These are phyloP conservation scores for Dynastes tityus DNA, from an alignment of 2,888 invertebrate species.

Conservation along the genomic window DNA sequence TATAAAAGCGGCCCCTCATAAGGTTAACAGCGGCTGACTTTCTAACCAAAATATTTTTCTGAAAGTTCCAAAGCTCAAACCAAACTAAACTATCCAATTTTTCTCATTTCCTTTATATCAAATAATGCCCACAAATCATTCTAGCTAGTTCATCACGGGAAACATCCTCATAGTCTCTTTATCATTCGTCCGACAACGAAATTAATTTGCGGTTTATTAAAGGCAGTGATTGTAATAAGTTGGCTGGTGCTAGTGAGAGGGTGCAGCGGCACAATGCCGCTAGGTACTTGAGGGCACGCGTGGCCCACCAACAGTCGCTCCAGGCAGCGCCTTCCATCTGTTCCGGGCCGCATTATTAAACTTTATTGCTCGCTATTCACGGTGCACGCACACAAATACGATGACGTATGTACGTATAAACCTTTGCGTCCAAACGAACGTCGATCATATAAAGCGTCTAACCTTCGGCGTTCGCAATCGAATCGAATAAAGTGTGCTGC, in stretches of 20 bases:
- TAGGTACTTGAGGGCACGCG: constrained; percentile 61
- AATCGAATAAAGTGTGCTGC: neutral
- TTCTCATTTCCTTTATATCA: neutral
- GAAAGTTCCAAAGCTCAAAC: neutral
- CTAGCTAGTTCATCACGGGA: too few relatives aligned
- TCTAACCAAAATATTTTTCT: neutral
- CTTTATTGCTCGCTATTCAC: constrained; percentile 59
- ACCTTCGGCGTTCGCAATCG: neutral
- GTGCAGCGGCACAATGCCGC: constrained; percentile 48
- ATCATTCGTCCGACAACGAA: constrained; percentile 46
- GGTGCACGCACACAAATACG: neutral
- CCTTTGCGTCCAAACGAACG: neutral
- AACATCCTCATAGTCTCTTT: constrained; percentile 6
- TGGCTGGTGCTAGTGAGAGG: constrained; percentile 48
- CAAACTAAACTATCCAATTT: neutral
- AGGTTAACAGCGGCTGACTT: too few relatives aligned
- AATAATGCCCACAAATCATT: neutral
- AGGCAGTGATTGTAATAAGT: constrained; percentile 33
- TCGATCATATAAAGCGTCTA: neutral
- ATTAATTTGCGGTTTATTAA: constrained; percentile 60
- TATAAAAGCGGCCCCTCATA: too few relatives aligned
- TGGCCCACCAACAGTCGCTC: constrained; percentile 59
- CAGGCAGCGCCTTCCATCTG: constrained; percentile 61
- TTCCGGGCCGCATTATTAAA: constrained; percentile 58
- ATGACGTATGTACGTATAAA: neutral